phyloP scores from a whole-genome alignment of 2,113 vertebrate genomes.

The Chamaea fasciata region DNA sequence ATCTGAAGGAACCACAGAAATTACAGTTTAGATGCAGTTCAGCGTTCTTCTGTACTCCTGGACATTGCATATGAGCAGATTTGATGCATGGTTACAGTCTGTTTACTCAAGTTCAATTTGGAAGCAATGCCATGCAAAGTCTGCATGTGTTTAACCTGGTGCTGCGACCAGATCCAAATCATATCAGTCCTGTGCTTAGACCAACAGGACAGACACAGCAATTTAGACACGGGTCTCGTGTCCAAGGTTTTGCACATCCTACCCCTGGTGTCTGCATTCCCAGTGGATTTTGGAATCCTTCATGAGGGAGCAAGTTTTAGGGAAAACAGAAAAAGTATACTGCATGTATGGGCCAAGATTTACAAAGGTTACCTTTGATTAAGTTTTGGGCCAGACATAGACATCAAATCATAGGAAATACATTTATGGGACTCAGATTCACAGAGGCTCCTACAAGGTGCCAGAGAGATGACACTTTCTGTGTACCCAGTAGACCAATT shows the following conservation, averaged over 20 bases:
- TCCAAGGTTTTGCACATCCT: not conserved
- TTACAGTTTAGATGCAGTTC: not conserved
- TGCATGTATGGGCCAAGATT: not conserved
- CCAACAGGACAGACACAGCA: not conserved
- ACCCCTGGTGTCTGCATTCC: not conserved
- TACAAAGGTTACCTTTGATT: not conserved
- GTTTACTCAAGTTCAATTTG: not conserved
- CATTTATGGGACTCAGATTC: not conserved
- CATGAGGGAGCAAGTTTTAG: not conserved
- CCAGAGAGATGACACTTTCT: not conserved
- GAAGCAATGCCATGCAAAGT: not conserved
- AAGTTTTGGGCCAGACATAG: not conserved
- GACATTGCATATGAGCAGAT: not conserved
- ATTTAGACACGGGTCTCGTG: fast-evolving
- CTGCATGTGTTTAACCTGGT: not conserved
- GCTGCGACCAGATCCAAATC: not conserved
- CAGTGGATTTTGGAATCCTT: not conserved
- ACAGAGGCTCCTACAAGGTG: not conserved
- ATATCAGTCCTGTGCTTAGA: not conserved
- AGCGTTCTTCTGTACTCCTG: not conserved
- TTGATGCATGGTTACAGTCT: not conserved
- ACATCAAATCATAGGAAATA: not conserved
- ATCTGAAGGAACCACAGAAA: not conserved
- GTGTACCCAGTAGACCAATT: not conserved
- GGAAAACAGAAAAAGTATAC: not conserved